Evolutionary conservation across 2,797 vertebrate species (phyloP).

Genomic region (Apogon talboti): DNA sequence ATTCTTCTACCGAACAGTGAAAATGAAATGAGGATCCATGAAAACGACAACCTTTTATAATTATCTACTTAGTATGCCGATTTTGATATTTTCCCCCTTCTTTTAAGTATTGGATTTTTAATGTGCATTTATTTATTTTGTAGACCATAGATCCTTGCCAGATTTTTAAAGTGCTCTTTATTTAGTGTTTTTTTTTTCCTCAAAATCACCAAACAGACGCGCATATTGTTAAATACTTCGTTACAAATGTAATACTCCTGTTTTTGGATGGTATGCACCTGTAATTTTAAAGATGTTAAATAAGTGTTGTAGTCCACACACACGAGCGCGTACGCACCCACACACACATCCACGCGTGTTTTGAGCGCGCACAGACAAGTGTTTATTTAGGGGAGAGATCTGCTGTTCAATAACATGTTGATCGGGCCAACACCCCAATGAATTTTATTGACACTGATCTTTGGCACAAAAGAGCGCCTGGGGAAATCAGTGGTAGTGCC

Average conservation of each 20-base stretch:
- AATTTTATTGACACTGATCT: conserved; percentile 90
- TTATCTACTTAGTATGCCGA: too few species aligned
- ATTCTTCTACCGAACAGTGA: neutral
- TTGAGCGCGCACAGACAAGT: conserved; percentile 74
- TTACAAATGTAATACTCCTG: too few species aligned
- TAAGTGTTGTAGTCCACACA: conserved; percentile 1
- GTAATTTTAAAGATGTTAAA: conserved; percentile 1
- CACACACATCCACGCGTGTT: conserved; percentile 27
- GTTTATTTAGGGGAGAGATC: conserved; percentile 84
- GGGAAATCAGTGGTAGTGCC: conserved; percentile 89
- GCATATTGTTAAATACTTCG: too few species aligned
- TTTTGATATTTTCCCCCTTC: too few species aligned
- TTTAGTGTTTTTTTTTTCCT: too few species aligned
- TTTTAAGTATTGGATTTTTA: too few species aligned
- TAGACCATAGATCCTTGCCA: neutral
- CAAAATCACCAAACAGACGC: too few species aligned
- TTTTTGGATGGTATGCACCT: too few species aligned
- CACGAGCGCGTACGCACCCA: conserved; percentile 19
- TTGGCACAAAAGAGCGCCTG: conserved; percentile 85
- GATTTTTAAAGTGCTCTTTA: too few species aligned
- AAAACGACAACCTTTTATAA: too few species aligned
- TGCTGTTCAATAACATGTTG: conserved; percentile 85
- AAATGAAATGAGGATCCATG: too few species aligned
- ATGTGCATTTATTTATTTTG: neutral
- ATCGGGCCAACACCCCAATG: conserved; percentile 85